Percentiles rank a stretch among this genome's conserved stretches.
phyloP scores from a whole-genome alignment of 2,797 vertebrate species.

The Halcyon smyrnensis region DNA sequence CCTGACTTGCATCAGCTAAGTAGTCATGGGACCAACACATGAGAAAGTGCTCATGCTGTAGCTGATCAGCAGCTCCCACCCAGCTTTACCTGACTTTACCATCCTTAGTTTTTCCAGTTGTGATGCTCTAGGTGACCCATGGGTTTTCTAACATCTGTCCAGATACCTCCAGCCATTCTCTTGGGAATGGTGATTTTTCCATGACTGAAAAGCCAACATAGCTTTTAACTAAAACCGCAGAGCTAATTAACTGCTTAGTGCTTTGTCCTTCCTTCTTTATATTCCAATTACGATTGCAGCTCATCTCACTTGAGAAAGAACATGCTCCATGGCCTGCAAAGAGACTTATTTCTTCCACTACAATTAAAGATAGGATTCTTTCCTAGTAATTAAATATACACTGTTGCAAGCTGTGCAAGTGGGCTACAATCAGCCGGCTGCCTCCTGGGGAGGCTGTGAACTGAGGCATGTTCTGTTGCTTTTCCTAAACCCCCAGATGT shows the following conservation, averaged over 20 bases:
- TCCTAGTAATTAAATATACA: not conserved
- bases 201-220: not conserved
- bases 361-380: not conserved
- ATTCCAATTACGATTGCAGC: not conserved
- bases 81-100: not conserved
- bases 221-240: not conserved
- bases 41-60: not conserved
- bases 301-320: not conserved
- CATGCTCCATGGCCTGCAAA: not conserved
- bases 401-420: not conserved
- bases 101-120: not conserved
- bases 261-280: slow-evolving; percentile 33
- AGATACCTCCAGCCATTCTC: not conserved
- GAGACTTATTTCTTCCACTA: slow-evolving; percentile 3
- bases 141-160: not conserved
- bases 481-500: not conserved
- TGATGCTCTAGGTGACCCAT: not conserved
- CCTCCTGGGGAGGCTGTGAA: not conserved
- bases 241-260: slow-evolving; percentile 27
- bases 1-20: not conserved
- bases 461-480: not conserved
- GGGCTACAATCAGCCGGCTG: not conserved
- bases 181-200: not conserved
- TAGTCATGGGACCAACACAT: not conserved
- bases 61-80: not conserved